These are phyloP conservation scores for Boloria euphrosyne DNA, from an alignment of 2,888 invertebrate species.

Conservation along the genomic window DNA sequence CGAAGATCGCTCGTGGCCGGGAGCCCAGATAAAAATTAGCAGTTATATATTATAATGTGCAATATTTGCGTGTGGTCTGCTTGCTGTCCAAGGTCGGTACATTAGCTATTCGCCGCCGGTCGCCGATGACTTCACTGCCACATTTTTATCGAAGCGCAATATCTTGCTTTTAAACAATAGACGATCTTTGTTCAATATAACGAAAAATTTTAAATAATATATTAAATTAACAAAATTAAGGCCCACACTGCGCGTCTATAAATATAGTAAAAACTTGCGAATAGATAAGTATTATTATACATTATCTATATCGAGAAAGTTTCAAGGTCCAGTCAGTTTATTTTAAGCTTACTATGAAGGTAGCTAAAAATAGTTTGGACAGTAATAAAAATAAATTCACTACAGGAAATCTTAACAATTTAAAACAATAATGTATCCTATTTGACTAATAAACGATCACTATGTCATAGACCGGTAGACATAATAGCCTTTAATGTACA, in stretches of 20 bases:
- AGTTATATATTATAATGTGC: constrained; percentile 34
- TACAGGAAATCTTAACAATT: no score
- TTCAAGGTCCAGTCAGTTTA: no score
- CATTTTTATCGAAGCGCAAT: constrained; percentile 49
- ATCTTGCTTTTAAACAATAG: constrained; percentile 39
- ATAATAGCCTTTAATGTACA: no score
- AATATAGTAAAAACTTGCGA: no score
- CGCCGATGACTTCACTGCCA: constrained; percentile 51
- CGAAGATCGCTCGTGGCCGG: constrained; percentile 8
- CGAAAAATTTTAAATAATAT: constrained; percentile 14
- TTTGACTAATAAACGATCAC: no score
- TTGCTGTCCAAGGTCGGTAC: constrained; percentile 51
- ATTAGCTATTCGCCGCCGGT: constrained; percentile 48
- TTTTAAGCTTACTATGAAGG: no score
- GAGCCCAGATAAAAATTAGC: constrained; percentile 33
- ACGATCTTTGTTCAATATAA: constrained; percentile 30
- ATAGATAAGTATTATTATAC: no score
- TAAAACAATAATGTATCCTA: no score
- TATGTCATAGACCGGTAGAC: no score
- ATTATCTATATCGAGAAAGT: no score
- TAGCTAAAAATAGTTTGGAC: no score
- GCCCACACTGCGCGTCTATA: not conserved
- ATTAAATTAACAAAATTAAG: constrained; percentile 6
- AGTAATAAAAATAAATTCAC: no score
- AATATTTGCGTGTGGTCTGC: constrained; percentile 46